phyloP scores from a whole-genome alignment of 2,113 vertebrate genomes.

The Hippolais icterina region DNA sequence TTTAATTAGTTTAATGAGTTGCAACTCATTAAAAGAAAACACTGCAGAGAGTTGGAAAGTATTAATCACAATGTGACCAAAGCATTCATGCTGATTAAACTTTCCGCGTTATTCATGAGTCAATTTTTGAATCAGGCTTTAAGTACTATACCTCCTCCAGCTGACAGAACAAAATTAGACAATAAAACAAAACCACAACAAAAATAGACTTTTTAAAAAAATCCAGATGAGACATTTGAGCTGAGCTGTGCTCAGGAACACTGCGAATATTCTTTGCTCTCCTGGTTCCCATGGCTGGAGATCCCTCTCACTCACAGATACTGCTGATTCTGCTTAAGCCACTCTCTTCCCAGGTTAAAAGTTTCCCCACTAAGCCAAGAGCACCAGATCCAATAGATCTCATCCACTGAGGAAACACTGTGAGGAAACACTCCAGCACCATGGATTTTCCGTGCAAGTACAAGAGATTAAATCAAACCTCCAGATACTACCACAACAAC shows the following conservation, averaged over 20 bases:
- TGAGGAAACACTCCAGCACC: neutral
- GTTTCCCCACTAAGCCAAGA: neutral
- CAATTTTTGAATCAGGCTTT: neutral
- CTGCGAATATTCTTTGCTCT: neutral
- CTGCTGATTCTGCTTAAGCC: neutral
- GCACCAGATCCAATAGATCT: neutral
- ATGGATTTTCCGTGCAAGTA: neutral
- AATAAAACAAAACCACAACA: neutral
- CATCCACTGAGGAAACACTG: neutral
- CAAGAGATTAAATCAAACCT: slow-evolving; percentile 3
- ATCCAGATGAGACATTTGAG: neutral
- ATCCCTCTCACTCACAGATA: neutral
- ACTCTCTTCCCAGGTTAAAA: neutral
- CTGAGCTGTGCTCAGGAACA: neutral
- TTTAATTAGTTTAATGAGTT: neutral
- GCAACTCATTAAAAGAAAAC: neutral
- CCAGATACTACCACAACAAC: neutral
- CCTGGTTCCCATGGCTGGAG: neutral
- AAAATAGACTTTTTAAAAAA: neutral
- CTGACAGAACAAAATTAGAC: neutral
- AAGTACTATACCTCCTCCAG: neutral
- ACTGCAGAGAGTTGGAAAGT: neutral
- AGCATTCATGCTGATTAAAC: neutral
- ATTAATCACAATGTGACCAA: neutral
- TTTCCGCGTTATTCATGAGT: neutral